Base-by-base conservation (phyloP, 2,888 invertebrate species). In the Brachypterus glaber region DNA sequence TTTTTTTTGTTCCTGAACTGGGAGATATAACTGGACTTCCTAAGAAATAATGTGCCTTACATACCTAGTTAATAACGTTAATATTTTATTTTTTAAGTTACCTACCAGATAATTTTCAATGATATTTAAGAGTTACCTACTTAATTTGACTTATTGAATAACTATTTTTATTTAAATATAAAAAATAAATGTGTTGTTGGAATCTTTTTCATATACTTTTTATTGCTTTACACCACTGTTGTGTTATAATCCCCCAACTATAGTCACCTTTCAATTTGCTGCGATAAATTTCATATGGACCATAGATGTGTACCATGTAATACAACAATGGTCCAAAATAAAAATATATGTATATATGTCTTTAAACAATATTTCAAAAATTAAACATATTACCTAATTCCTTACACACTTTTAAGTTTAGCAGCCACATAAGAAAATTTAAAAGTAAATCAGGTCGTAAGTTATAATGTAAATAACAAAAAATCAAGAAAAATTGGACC, bases 1-100 rank as follows among this genome's bases (percentile, higher is more conserved):
- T 35, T 35, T 35, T 33, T 29, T 35, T 35, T 14, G 27, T 35
- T 27, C 35, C 27, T 17, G 35, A 35, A 29, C 35, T 35, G 14
- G 27, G 29, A 33, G 24, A 33, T 21, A 33, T 24, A 13, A 5
- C 14, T 33, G 35, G 35, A 4, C 26, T 29, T 17, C 35, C 35
- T 17, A 35, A 35, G 27, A 35, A 35, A 35, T 27, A 35, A 17
- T 35, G 24, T 25, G 2, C 15, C 27, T 25, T 7, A 34, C 17
- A 34, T 34, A 25, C 15, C n/a, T n/a, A n/a, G n/a, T n/a, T n/a
- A n/a, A n/a, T n/a, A n/a, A n/a, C n/a, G n/a, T n/a, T 13, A 26
- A 15, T 30, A 2, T 30, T 30, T 30, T 7, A 17, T 34, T 14
- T 11, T 25, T 25, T 24, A 24, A 34, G 25, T 25, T 33, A n/a